Evolutionary conservation across 2,113 vertebrate species (phyloP).

Genomic region (Turdus rufiventris): DNA sequence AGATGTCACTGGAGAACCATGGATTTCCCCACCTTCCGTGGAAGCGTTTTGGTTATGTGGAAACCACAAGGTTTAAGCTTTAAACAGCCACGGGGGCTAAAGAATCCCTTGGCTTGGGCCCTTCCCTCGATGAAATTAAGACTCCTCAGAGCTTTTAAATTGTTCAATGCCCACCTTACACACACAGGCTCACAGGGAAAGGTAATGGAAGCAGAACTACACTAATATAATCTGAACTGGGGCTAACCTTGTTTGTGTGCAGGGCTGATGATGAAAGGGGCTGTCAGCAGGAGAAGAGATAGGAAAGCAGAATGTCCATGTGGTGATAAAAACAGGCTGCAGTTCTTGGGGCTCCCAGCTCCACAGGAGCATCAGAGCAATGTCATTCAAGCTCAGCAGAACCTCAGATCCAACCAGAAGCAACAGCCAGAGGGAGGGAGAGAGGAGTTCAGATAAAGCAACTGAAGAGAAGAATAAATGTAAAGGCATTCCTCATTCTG

Average conservation of each 20-base stretch:
- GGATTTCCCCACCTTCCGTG: not conserved
- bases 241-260: conserved; percentile 53
- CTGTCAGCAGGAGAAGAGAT: conserved; percentile 16
- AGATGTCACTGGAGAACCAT: not conserved
- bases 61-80: not conserved
- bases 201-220: conserved; percentile 40
- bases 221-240: conserved; percentile 41
- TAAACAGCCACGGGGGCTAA: not conserved
- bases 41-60: not conserved
- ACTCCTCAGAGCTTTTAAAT: not conserved
- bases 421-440: not conserved
- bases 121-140: not conserved
- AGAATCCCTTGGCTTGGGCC: not conserved
- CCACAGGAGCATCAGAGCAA: not conserved
- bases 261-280: conserved; percentile 12
- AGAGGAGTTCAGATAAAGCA: not conserved
- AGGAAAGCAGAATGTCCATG: not conserved
- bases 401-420: not conserved
- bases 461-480: not conserved
- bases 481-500: not conserved
- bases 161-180: not conserved
- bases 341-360: not conserved
- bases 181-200: not conserved
- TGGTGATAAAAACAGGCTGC: not conserved
- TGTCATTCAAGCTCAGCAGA: not conserved